A percentile compares a stretch with the other conserved stretches of the same genome.
phyloP scores from a whole-genome alignment of 1,140 invertebrate species.

The Trichogramma pretiosum region DNA sequence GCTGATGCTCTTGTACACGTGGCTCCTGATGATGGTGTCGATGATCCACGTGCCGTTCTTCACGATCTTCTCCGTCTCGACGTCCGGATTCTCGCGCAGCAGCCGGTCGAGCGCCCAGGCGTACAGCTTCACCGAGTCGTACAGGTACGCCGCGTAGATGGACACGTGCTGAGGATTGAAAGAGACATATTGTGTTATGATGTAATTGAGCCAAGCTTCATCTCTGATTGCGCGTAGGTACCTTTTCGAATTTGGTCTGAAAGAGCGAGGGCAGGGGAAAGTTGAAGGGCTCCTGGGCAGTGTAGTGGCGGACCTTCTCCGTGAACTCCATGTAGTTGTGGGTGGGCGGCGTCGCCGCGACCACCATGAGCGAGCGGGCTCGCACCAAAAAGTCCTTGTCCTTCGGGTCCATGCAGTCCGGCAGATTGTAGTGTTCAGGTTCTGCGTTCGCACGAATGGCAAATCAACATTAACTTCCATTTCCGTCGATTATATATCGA shows the following conservation, averaged over 20 bases:
- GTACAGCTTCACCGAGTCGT: conserved; percentile 90
- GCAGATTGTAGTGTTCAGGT: conserved; percentile 50
- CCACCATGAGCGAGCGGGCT: conserved; percentile 73
- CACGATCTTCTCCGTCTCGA: conserved; percentile 61
- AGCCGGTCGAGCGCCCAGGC: conserved; percentile 73
- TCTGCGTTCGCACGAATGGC: too few relatives aligned
- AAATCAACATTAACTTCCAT: too few relatives aligned
- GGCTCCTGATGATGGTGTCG: conserved; percentile 66
- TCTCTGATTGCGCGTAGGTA: too few relatives aligned
- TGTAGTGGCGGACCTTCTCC: conserved; percentile 66
- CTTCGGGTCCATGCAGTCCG: conserved; percentile 53
- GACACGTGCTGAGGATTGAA: conserved; percentile 64
- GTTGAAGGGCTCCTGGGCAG: conserved; percentile 64
- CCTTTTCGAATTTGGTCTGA: conserved; percentile 52
- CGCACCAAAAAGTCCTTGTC: conserved; percentile 59
- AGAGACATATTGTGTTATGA: too few relatives aligned
- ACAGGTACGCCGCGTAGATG: conserved; percentile 90
- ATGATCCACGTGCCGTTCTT: conserved; percentile 70
- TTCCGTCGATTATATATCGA: too few relatives aligned
- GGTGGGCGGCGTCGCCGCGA: conserved; percentile 72
- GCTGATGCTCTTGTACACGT: conserved; percentile 76
- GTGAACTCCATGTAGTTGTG: conserved; percentile 69
- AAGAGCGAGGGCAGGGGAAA: conserved; percentile 41
- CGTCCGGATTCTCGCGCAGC: conserved; percentile 52
- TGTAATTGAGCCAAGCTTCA: too few relatives aligned